Evolutionary conservation across 2,797 vertebrate species (phyloP).

Genomic region (Trichosurus vulpecula): DNA sequence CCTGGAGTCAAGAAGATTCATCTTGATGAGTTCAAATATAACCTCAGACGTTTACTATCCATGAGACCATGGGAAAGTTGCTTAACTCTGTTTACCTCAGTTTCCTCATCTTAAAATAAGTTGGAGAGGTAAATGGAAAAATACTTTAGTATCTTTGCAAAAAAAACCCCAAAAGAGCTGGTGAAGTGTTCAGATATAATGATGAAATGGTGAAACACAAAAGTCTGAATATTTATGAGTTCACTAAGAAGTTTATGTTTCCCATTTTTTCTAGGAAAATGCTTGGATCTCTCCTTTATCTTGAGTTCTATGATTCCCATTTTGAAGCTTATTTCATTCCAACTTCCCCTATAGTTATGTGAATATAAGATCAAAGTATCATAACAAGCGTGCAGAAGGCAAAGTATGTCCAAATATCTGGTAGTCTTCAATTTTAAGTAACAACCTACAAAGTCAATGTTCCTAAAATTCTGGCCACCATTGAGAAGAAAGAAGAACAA

Average conservation of each 20-base stretch:
- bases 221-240: too few species aligned
- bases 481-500: neutral
- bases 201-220: too few species aligned
- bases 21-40: too few species aligned
- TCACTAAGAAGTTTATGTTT: neutral
- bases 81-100: too few species aligned
- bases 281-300: neutral
- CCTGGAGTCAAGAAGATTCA: too few species aligned
- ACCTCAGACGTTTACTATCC: too few species aligned
- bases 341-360: conserved; percentile 8
- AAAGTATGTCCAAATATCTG: conserved; percentile 33
- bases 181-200: too few species aligned
- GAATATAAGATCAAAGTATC: conserved; percentile 36
- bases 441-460: neutral
- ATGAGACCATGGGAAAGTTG: too few species aligned
- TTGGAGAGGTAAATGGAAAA: too few species aligned
- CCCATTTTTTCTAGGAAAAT: neutral
- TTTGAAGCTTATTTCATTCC: conserved; percentile 45
- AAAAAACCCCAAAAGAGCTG: too few species aligned
- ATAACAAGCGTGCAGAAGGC: neutral
- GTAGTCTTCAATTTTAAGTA: conserved; percentile 42
- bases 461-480: neutral
- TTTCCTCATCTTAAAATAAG: too few species aligned
- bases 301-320: neutral
- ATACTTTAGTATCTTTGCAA: too few species aligned